phyloP scores from a whole-genome alignment of 1,140 invertebrate species.

The Pararge aegeria region DNA sequence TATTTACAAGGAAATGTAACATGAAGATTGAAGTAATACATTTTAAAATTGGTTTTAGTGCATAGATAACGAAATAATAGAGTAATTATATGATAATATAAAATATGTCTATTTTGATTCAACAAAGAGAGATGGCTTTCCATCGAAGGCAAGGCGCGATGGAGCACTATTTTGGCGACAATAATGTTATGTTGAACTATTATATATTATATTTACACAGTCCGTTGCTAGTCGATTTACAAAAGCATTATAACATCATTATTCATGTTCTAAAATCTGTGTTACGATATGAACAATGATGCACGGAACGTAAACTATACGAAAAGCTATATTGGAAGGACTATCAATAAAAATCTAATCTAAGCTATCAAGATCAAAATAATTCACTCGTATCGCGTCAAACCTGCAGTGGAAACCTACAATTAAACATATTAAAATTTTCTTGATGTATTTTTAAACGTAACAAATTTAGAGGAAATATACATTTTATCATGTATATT shows the following conservation, averaged over 20 bases:
- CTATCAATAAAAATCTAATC: too few relatives aligned
- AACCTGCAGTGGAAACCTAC: background rate
- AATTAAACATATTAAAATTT: background rate
- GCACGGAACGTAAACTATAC: too few relatives aligned
- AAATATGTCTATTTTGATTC: constrained; percentile 4
- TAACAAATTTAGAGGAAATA: constrained; percentile 33
- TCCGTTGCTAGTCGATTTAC: background rate
- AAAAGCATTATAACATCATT: too few relatives aligned
- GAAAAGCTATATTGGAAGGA: too few relatives aligned
- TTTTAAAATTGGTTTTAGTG: constrained; percentile 21
- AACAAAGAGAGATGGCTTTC: constrained; percentile 1
- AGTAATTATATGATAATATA: constrained; percentile 1
- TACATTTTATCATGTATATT: constrained; percentile 22
- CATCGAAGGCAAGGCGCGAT: background rate
- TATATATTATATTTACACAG: background rate
- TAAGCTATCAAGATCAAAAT: too few relatives aligned
- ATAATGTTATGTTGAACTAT: background rate
- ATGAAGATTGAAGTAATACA: constrained; percentile 54
- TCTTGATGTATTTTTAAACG: constrained; percentile 2
- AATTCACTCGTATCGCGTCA: background rate
- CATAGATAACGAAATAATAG: constrained; percentile 24
- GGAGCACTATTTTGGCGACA: background rate
- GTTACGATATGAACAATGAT: too few relatives aligned
- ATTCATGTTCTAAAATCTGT: too few relatives aligned
- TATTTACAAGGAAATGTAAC: constrained; percentile 72